Conservation (phyloP, 2,113 vertebrate species). For the Mormoops blainvillei region DNA sequence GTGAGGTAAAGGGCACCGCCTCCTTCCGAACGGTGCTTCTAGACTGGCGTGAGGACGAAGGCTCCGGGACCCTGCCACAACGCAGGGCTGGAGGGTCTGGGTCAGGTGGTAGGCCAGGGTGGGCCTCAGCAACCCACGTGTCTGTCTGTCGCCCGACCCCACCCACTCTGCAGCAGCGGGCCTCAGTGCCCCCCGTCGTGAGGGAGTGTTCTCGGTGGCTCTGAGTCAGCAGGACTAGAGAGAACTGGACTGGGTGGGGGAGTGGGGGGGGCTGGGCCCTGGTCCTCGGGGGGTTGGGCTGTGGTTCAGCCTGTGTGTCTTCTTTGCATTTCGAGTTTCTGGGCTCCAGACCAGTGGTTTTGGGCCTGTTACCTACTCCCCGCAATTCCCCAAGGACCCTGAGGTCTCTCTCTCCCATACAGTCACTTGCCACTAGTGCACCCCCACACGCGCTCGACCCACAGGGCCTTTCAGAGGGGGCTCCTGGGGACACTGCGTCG, state of each 20-base stretch:
- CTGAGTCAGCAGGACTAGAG: neutral
- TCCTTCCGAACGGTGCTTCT: neutral
- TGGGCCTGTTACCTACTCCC: neutral
- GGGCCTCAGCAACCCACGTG: neutral
- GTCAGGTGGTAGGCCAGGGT: neutral
- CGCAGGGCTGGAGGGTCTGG: accelerated
- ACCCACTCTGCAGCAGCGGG: no score
- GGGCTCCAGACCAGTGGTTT: neutral
- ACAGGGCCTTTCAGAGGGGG: neutral
- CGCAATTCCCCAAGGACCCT: accelerated
- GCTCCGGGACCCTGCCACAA: neutral
- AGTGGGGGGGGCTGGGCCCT: neutral
- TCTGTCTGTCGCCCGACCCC: accelerated
- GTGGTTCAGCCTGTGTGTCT: neutral
- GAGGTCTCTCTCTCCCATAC: neutral
- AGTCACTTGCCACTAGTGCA: neutral
- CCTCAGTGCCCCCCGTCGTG: neutral
- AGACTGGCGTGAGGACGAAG: accelerated
- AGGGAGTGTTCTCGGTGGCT: neutral
- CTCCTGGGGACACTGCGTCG: neutral
- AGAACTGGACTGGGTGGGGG: neutral
- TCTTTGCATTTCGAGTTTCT: constrained; percentile 31
- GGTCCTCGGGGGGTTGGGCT: neutral
- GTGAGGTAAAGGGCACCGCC: neutral
- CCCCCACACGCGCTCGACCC: neutral